phyloP scores from a whole-genome alignment of 2,797 vertebrate genomes.

The Platalea minor region DNA sequence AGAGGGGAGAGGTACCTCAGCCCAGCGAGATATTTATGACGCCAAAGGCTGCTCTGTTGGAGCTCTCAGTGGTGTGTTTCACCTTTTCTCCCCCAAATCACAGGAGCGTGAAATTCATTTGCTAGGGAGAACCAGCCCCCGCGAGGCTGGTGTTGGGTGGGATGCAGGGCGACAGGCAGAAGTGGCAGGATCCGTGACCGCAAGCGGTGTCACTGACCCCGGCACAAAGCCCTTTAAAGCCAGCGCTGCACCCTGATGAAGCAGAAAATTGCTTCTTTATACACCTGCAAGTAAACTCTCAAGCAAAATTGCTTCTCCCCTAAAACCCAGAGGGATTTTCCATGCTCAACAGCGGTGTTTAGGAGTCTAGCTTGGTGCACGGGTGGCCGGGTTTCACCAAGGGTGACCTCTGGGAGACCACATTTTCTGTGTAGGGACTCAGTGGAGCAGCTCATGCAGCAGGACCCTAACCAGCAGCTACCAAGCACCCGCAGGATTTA shows the following conservation, averaged over 20 bases:
- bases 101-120: neutral
- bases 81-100: neutral
- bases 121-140: neutral
- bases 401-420: neutral
- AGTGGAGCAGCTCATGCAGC: neutral
- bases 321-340: neutral
- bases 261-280: neutral
- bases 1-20: neutral
- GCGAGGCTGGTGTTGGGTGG: neutral
- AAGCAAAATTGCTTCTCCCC: neutral
- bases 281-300: neutral
- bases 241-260: neutral
- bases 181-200: neutral
- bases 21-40: neutral
- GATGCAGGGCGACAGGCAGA: neutral
- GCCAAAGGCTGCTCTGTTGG: fast-evolving
- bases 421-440: neutral
- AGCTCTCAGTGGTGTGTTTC: fast-evolving
- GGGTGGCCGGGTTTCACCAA: neutral
- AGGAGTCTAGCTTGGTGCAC: fast-evolving
- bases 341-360: fast-evolving
- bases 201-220: neutral
- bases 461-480: neutral
- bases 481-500: neutral
- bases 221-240: neutral